phyloP scores from a whole-genome alignment of 2,113 vertebrate species.

The Nicator chloris region DNA sequence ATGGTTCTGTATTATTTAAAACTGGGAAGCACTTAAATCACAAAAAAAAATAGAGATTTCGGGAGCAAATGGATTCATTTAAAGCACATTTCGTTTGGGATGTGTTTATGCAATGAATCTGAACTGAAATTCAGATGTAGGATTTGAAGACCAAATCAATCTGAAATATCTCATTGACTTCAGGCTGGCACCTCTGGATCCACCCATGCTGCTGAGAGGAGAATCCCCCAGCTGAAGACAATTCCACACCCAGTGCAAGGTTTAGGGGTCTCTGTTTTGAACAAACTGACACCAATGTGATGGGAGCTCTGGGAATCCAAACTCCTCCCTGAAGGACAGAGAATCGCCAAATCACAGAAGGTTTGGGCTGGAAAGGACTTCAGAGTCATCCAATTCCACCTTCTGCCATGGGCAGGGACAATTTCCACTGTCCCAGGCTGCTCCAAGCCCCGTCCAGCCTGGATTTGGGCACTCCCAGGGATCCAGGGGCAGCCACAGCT shows the following conservation, averaged over 20 bases:
- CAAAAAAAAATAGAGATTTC: background rate
- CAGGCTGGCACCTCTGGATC: background rate
- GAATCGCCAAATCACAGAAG: background rate
- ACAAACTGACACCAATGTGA: background rate
- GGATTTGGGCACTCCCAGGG: background rate
- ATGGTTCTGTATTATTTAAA: background rate
- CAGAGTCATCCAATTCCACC: rapidly evolving
- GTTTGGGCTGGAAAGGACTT: background rate
- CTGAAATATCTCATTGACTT: background rate
- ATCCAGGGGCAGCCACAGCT: background rate
- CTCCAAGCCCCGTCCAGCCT: background rate
- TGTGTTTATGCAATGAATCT: background rate
- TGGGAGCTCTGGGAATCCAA: background rate
- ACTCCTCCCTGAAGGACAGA: background rate
- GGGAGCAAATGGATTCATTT: background rate
- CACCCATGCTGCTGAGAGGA: background rate
- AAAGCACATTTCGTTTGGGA: background rate
- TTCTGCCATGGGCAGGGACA: background rate
- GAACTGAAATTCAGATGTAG: background rate
- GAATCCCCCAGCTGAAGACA: background rate
- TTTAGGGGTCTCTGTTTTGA: background rate
- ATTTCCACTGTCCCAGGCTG: rapidly evolving
- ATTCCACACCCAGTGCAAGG: background rate
- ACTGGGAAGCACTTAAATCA: background rate
- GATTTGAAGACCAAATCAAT: background rate